Evolutionary conservation across 2,888 invertebrate species (phyloP), one percentile per base, ranked within the genome.

Genomic region (Temnothorax unifasciatus): DNA sequence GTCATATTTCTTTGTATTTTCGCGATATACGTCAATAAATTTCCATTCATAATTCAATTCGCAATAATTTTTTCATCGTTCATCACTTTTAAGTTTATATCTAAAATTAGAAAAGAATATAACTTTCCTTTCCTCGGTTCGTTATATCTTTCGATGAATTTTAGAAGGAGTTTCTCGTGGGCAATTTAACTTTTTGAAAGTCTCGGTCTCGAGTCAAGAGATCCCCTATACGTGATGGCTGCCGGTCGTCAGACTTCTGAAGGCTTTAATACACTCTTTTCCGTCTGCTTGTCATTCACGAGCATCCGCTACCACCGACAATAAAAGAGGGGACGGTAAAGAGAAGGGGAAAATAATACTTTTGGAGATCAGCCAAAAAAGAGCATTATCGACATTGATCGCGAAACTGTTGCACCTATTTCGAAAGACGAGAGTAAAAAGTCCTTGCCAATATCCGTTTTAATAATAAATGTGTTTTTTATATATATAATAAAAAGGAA

Each of bases 331-430:
- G 2, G 13, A 59, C 6, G 2, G 34, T n/a, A 29, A 61, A 47
- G 34, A 61, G 1, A 34, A 29, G 29, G 29, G 3, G 0, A 29
- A 50, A 52, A 68, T 52, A 34, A 2, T 18, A 83, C 75, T 73
- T 82, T 88, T 86, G 89, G 86, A 82, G n/a, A 64, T 57, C 15
- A 44, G 44, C 83, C 87, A 86, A 38, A 38, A 29, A 15, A 52
- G 34, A 57, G 66, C 69, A 59, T 87, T 82, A 76, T 83, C 73
- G 44, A 86, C 81, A 89, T 87, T 82, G 64, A 83, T 85, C 25
- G 82, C 84, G 77, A 54, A 88, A 88, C 85, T 89, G 85, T 89
- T 87, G 87, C 85, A 44, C 59, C 21, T 44, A 38, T 47, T 61
- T 75, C 3, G 15, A 6, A 75, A 75, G 15, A 18, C 25, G 3